These are phyloP conservation scores for Xyliphius kryptos DNA, from an alignment of 2,113 vertebrate species.

Conservation along the genomic window DNA sequence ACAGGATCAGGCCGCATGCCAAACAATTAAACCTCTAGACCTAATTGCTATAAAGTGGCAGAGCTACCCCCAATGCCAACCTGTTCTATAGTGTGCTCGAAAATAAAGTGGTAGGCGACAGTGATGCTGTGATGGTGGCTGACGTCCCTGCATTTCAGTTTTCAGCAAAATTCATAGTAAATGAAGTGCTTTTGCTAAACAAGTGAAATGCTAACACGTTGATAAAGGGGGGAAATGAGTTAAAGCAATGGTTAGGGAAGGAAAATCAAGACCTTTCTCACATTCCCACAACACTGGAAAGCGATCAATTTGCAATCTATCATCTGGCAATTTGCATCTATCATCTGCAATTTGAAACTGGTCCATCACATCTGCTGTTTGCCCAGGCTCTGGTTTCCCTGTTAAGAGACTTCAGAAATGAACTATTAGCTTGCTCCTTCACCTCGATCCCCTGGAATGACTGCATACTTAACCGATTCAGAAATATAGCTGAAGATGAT, in stretches of 20 bases:
- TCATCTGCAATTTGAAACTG: conserved; percentile 52
- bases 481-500: conserved; percentile 51
- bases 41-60: too few species aligned
- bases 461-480: conserved; percentile 53
- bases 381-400: conserved; percentile 36
- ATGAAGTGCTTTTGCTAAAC: too few species aligned
- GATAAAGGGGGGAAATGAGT: conserved; percentile 20
- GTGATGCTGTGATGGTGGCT: too few species aligned
- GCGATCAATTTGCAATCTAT: too few species aligned
- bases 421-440: conserved; percentile 49
- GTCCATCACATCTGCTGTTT: conserved; percentile 45
- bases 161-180: too few species aligned
- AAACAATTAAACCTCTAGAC: too few species aligned
- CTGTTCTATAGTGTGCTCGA: too few species aligned
- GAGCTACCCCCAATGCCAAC: too few species aligned
- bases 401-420: conserved; percentile 51
- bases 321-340: conserved; percentile 54
- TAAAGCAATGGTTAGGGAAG: conserved; percentile 22
- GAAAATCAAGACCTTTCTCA: conserved; percentile 46
- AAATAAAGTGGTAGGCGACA: too few species aligned
- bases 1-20: too few species aligned
- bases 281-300: conserved; percentile 46
- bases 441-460: conserved; percentile 47
- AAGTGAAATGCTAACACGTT: not conserved
- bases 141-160: too few species aligned